phyloP scores from a whole-genome alignment of 2,797 vertebrate species.

The Monodelphis domestica region DNA sequence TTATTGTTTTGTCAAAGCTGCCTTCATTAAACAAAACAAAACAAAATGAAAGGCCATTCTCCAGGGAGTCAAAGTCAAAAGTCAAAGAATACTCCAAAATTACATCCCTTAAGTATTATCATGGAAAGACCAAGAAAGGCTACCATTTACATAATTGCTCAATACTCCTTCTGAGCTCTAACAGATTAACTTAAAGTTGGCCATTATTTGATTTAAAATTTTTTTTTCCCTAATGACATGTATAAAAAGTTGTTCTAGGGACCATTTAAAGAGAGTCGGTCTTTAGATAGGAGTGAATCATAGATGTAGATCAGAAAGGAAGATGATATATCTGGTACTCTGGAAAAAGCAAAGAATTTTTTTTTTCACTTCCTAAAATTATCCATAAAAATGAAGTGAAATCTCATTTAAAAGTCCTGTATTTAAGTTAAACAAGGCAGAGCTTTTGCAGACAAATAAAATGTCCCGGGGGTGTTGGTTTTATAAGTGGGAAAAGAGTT shows the following conservation, averaged over 20 bases:
- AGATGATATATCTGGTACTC: neutral
- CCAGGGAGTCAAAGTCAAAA: slow-evolving; percentile 46
- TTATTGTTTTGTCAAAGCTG: neutral
- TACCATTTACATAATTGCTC: neutral
- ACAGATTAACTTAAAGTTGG: neutral
- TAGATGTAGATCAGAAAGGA: neutral
- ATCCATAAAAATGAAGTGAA: neutral
- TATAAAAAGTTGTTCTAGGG: neutral
- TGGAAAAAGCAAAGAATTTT: neutral
- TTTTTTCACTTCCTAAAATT: neutral
- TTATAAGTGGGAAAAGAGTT: neutral
- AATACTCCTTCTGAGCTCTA: slow-evolving; percentile 7
- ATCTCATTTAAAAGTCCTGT: neutral
- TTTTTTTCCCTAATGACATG: no score
- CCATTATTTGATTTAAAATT: slow-evolving; percentile 21
- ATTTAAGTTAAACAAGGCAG: neutral
- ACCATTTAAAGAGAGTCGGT: slow-evolving; percentile 24
- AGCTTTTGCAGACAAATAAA: neutral
- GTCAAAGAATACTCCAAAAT: slow-evolving; percentile 46
- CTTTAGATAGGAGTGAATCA: slow-evolving; percentile 13
- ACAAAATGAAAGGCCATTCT: neutral
- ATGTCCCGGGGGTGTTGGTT: neutral
- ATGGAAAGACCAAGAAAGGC: neutral
- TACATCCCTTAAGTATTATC: neutral
- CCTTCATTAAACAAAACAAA: neutral